Conservation (phyloP, 2,797 vertebrate species). For the Amphiprion clarkii region DNA sequence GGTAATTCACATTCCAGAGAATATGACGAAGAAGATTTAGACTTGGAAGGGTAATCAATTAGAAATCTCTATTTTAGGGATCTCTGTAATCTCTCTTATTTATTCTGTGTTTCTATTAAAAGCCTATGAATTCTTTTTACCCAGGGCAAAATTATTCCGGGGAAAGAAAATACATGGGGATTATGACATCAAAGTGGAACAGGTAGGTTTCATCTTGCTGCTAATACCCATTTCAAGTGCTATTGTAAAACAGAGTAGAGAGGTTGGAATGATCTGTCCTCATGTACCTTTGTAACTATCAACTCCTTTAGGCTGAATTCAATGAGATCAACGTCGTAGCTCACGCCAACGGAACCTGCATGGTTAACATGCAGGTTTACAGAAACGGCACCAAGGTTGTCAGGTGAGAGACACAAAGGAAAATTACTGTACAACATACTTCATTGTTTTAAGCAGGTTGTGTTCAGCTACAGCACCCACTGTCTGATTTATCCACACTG, state of each 20-base stretch:
- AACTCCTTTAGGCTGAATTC: slow-evolving; percentile 91
- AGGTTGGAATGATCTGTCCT: slow-evolving; percentile 20
- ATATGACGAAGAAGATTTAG: neutral
- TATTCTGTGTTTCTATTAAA: neutral
- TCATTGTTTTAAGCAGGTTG: neutral
- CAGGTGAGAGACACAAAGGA: slow-evolving; percentile 85
- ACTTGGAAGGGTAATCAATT: neutral
- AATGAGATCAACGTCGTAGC: slow-evolving; percentile 95
- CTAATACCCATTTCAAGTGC: slow-evolving; percentile 16
- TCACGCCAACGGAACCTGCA: slow-evolving; percentile 93
- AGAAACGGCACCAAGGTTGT: slow-evolving; percentile 92
- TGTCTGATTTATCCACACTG: slow-evolving; percentile 3
- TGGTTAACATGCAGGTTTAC: slow-evolving; percentile 92
- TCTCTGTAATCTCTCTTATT: neutral
- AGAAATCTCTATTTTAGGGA: neutral
- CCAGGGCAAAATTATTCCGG: slow-evolving; percentile 93
- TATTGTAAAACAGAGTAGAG: slow-evolving; percentile 12
- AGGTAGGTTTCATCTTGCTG: slow-evolving; percentile 83
- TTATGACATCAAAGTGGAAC: slow-evolving; percentile 96
- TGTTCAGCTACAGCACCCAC: neutral
- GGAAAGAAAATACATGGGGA: slow-evolving; percentile 95
- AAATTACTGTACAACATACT: neutral
- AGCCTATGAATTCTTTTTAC: slow-evolving; percentile 28
- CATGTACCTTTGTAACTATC: slow-evolving; percentile 9
- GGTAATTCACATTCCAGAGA: neutral